Percentiles rank a stretch among this genome's conserved stretches.
phyloP scores from a whole-genome alignment of 2,888 invertebrate species.

The Drosophila neonasuta region DNA sequence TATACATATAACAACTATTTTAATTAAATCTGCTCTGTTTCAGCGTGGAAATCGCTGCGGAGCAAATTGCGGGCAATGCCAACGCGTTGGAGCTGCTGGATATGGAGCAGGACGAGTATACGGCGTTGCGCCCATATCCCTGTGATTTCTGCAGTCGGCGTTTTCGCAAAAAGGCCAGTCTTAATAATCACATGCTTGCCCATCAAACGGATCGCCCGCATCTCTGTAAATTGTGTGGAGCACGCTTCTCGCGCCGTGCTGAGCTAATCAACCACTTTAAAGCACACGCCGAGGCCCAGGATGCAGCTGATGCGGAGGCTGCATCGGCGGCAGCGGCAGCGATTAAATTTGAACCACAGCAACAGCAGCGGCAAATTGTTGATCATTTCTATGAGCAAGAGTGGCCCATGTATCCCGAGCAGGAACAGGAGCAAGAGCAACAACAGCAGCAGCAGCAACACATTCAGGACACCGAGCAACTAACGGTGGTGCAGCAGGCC shows the following conservation, averaged over 20 bases:
- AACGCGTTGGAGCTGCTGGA: constrained; percentile 83
- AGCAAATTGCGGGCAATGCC: constrained; percentile 83
- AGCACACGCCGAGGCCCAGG: constrained; percentile 90
- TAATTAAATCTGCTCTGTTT: not conserved
- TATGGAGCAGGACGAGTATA: constrained; percentile 90
- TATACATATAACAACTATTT: too few species aligned
- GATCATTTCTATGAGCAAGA: constrained; percentile 81
- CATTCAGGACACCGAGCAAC: constrained; percentile 16
- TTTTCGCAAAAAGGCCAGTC: constrained; percentile 91
- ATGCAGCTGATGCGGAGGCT: constrained; percentile 81
- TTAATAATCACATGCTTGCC: constrained; percentile 93
- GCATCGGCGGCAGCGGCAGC: constrained; percentile 55
- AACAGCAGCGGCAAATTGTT: constrained; percentile 59
- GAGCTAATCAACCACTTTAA: constrained; percentile 93
- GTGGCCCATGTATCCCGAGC: constrained; percentile 63
- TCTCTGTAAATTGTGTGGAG: constrained; percentile 91
- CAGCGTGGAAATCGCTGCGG: constrained; percentile 88
- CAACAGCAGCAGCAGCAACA: constrained; percentile 19
- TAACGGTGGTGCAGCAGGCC: constrained; percentile 31
- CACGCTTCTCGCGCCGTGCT: constrained; percentile 89
- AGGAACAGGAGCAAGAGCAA: constrained; percentile 23
- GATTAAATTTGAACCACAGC: constrained; percentile 53
- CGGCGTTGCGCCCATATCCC: constrained; percentile 88
- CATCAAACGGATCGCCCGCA: constrained; percentile 93
- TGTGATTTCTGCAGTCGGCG: constrained; percentile 93